Base-by-base conservation (phyloP, 2,888 invertebrate genomes). In the Leptarthrus brevirostris region DNA sequence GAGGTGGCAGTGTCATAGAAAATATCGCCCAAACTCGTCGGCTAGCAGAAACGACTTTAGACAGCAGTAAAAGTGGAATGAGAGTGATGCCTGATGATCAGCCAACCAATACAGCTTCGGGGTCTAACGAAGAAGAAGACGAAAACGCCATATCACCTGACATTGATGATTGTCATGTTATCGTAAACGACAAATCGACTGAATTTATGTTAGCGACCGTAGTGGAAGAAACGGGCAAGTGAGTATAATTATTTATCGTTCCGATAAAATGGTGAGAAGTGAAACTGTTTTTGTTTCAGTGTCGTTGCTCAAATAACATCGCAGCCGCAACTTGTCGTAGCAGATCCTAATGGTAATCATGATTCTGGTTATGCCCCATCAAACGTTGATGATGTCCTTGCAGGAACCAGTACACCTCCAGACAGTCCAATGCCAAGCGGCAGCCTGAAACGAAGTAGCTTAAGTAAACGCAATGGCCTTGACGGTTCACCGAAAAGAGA, bases 161-260 rank as follows among this genome's bases (percentile, higher is more conserved):
- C 78, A 83, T 89, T 77, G 91, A 91, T 73, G 92, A 91, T 76
- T 93, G 93, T 81, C 93, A 93, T 84, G 92, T 95, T 80, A 95
- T 95, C 82, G 93, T 93, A 53, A 95, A 96, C 85, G 94, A 95
- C 83, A 94, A 93, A 85, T 94, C 94, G 78, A 93, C 95, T 1
- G 95, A 95, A 82, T 94, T 95, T 83, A 95, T 96, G 86, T 87
- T 96, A 78, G 93, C 95, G 34, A 94, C 96, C 2, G 95, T 95
- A 74, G 91, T 92, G 73, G 94, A 94, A 83, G 94, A 94, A 86
- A 90, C 91, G 70, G 89, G 90, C 79, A 88, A 87, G 93, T 93
- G 89, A 92, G 93, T 90, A 72, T 5, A 2, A 30, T n/a, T n/a
- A 2, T 30, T 10, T 16, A 14, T 1, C 2, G 5, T 24, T 14